Conservation (phyloP, 2,888 invertebrate genomes). For the Leucoptera coffeella region DNA sequence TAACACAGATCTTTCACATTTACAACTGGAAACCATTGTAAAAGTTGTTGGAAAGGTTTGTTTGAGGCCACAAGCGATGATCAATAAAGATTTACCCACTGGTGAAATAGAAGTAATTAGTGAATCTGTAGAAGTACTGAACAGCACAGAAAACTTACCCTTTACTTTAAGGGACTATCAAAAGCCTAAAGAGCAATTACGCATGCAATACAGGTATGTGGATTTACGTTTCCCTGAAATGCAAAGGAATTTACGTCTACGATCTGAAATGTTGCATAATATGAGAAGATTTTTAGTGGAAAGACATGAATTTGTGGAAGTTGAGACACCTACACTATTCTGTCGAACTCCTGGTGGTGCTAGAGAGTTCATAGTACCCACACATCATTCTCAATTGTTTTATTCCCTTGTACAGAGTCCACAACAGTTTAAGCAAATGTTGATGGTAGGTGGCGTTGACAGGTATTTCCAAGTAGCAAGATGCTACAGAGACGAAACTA, state of each 20-base stretch:
- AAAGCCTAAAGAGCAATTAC: conserved; percentile 72
- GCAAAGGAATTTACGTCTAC: conserved; percentile 78
- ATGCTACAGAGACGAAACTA: conserved; percentile 79
- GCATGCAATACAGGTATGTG: conserved; percentile 67
- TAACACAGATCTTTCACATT: conserved; percentile 14
- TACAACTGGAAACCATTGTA: conserved; percentile 60
- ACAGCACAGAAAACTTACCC: conserved; percentile 61
- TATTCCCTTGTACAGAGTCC: conserved; percentile 96
- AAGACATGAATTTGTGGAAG: conserved; percentile 81
- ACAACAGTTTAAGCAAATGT: conserved; percentile 96
- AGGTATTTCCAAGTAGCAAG: conserved; percentile 63
- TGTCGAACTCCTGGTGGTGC: conserved; percentile 95
- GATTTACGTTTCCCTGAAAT: conserved; percentile 74
- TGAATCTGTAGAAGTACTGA: conserved; percentile 62
- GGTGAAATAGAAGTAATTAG: conserved; percentile 81
- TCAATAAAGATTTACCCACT: conserved; percentile 61
- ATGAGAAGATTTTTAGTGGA: conserved; percentile 83
- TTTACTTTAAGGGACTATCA: conserved; percentile 71
- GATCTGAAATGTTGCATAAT: conserved; percentile 73
- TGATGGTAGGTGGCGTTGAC: conserved; percentile 95
- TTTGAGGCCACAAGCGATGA: conserved; percentile 63
- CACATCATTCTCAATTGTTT: conserved; percentile 69
- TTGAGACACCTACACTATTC: conserved; percentile 96
- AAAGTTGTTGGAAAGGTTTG: conserved; percentile 63
- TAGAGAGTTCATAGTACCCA: conserved; percentile 95